phyloP scores from a whole-genome alignment of 1,140 invertebrate species.

The Gryon sp. region DNA sequence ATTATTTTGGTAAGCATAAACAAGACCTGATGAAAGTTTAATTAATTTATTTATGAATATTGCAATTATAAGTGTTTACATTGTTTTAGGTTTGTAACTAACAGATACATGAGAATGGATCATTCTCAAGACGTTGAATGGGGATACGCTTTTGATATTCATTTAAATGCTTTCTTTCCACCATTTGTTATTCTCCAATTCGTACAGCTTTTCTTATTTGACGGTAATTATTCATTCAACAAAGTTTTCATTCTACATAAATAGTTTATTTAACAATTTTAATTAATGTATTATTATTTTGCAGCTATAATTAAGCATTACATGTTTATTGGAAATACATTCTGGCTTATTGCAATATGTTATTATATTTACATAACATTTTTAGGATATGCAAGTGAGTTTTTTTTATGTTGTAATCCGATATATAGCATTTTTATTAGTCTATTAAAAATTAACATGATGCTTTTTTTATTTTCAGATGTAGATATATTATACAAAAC shows the following conservation, averaged over 20 bases:
- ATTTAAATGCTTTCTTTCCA: constrained; percentile 99
- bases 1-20: constrained; percentile 89
- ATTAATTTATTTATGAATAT: too few relatives aligned
- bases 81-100: constrained; percentile 90
- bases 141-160: constrained; percentile 99
- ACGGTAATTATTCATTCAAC: constrained; percentile 83
- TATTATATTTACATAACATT: constrained; percentile 99
- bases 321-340: constrained; percentile 91
- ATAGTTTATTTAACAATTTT: too few relatives aligned
- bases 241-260: too few relatives aligned
- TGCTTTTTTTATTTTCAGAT: constrained; percentile 82
- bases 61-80: too few relatives aligned
- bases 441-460: background rate
- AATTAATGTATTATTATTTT: too few relatives aligned
- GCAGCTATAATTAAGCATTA: constrained; percentile 68
- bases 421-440: background rate
- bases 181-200: constrained; percentile 96
- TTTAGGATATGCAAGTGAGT: constrained; percentile 97
- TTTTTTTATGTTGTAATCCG: background rate
- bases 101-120: constrained; percentile 91
- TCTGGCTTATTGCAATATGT: constrained; percentile 94
- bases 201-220: constrained; percentile 93
- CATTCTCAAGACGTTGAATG: constrained; percentile 93
- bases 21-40: too few relatives aligned
- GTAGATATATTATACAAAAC: constrained; percentile 94